Evolutionary conservation across 2,797 vertebrate genomes (phyloP).

Genomic region (Malurus leucopterus): DNA sequence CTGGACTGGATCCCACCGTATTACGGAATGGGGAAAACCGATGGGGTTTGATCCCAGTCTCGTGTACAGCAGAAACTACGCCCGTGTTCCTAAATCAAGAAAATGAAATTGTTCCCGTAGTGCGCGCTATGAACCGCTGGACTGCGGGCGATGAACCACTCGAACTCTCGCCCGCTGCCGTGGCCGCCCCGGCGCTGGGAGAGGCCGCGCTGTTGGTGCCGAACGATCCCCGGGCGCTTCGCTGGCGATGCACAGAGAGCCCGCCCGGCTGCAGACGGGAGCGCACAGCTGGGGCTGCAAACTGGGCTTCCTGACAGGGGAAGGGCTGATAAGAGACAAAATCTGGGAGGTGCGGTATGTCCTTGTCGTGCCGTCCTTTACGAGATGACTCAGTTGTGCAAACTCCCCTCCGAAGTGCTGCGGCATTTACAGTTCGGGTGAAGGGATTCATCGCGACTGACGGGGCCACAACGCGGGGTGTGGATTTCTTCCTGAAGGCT

Average conservation of each 20-base stretch:
- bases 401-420: not conserved
- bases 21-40: no score
- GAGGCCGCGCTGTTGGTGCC: not conserved
- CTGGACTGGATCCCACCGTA: accelerated
- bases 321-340: not conserved
- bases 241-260: accelerated
- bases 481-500: not conserved
- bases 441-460: not conserved
- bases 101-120: no score
- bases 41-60: no score
- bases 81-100: no score
- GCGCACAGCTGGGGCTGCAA: not conserved
- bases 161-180: no score
- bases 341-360: not conserved
- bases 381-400: not conserved
- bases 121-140: no score
- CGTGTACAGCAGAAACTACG: no score
- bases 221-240: no score
- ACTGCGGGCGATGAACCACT: no score
- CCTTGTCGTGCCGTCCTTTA: not conserved
- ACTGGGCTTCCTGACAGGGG: not conserved
- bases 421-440: no score
- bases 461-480: accelerated
- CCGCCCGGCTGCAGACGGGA: no score
- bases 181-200: not conserved